Base-by-base conservation (phyloP, 2,113 vertebrate species). In the Motacilla alba region DNA sequence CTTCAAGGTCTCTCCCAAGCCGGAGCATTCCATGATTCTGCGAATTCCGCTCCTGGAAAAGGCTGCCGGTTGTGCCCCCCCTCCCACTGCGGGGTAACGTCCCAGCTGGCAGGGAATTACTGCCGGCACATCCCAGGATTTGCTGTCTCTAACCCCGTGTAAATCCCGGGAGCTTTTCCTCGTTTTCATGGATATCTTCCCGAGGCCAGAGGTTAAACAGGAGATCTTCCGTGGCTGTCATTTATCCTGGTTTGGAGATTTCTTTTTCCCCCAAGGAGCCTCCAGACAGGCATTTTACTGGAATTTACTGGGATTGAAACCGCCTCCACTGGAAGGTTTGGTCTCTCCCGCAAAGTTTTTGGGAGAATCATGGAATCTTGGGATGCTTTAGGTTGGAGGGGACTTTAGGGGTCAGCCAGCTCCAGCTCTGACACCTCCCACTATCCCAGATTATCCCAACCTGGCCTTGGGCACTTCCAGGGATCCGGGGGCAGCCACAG, bases 111-210 rank as follows among this genome's bases (percentile, higher is more conserved):
- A 0, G 43, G 41, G 47, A 64, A 33, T 28, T 28, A 1, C n/a
- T 15, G 7, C 75, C 8, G 23, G 2, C 1, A 8, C 53, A 6
- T 27, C 11, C 39, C 50, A 6, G 7, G 24, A 15, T 88, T 49
- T 9, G 6, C 83, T 85, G 21, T 7, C 1, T 49, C 26, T 2
- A 39, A 82, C 31, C 47, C 62, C 9, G 0, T 0, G 13, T 0
- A 8, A 23, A 55, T 47, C 62, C 86, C 44, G 1, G 44, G 83
- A 75, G 52, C 10, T 63, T 18, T 21, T 46, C 58, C 44, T 37
- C 63, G 0, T 2, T 7, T 2, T 17, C 9, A 0, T 4, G 39
- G 10, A 1, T 31, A 43, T 33, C 37, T 31, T 28, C 47, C 59
- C 18, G 1, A 83, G 55, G 59, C 46, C 15, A 2, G 4, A 86